These are phyloP conservation scores for Unio pictorum DNA, from an alignment of 2,888 invertebrate species.

Conservation along the genomic window DNA sequence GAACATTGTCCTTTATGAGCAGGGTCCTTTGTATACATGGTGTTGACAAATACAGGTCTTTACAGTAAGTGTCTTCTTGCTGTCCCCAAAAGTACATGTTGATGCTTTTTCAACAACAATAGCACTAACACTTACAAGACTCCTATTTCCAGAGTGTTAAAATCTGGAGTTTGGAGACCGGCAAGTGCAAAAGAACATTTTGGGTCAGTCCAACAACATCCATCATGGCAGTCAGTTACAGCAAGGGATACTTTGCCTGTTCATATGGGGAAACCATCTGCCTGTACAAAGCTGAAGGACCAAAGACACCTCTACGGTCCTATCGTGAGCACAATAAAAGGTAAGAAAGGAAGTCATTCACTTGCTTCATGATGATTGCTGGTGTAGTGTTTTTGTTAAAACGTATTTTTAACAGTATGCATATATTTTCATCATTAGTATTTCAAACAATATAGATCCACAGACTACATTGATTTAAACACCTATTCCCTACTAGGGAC, in stretches of 20 bases:
- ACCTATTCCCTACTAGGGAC: too few relatives aligned
- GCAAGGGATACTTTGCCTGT: slow-evolving; percentile 60
- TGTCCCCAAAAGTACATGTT: too few relatives aligned
- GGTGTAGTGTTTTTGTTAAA: not conserved
- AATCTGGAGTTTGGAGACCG: slow-evolving; percentile 57
- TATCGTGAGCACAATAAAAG: slow-evolving; percentile 47
- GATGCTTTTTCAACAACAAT: too few relatives aligned
- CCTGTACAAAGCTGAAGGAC: slow-evolving; percentile 53
- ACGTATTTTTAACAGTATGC: not conserved
- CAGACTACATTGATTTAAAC: too few relatives aligned
- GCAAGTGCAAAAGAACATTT: slow-evolving; percentile 52
- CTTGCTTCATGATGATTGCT: not conserved
- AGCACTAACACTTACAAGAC: too few relatives aligned
- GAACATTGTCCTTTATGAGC: too few relatives aligned
- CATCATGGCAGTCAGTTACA: slow-evolving; percentile 65
- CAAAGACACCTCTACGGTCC: slow-evolving; percentile 50
- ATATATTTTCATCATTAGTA: too few relatives aligned
- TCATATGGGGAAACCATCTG: slow-evolving; percentile 61
- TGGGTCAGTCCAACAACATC: slow-evolving; percentile 60
- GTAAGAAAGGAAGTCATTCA: slow-evolving; percentile 16
- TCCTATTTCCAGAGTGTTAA: slow-evolving; percentile 55
- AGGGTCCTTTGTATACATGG: too few relatives aligned
- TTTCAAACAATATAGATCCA: too few relatives aligned
- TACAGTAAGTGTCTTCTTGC: too few relatives aligned
- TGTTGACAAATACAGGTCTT: too few relatives aligned